Evolutionary conservation across 1,140 invertebrate species (phyloP), one percentile per base, ranked within the genome.

Genomic region (Acarapis woodi): DNA sequence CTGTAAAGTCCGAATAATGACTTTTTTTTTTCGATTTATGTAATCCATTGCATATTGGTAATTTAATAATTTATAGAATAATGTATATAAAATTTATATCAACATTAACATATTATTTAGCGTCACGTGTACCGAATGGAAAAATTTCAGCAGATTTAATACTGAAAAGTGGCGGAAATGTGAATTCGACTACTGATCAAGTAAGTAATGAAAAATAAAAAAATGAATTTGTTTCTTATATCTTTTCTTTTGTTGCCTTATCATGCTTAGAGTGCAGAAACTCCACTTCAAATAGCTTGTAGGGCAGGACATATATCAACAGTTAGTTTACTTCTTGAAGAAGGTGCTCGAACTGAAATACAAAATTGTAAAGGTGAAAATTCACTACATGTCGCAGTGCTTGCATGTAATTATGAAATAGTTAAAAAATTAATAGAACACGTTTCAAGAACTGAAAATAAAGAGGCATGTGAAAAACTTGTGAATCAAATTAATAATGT

Each of bases 131-230:
- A 25, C 69, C 69, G 38, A 82, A 85, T 48, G 85, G 85, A 32
- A 83, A 93, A 50, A 72, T 80, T 54, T 96, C 87, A 59, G 87
- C 82, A 8, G 64, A 93, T 41, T 93, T 97, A 83, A 56, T 97
- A 41, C 56, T 97, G 3, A 97, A 97, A 58, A 88, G 80, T 10
- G 90, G 90, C 16, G 29, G 16, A 2, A 32, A 31, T 14, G 15
- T 31, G n/a, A 23, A 31, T 15, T 3, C 28, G 14, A 14, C 15
- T 0, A 21, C 22, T 14, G 23, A 6, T n/a, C n/a, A n/a, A n/a
- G n/a, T n/a, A n/a, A n/a, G n/a, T n/a, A n/a, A 14, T 28, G 25
- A 28, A 14, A 28, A 8, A 28, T 8, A 28, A 8, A 28, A 28
- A 28, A 8, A 28, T 28, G 25, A 9, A 28, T 28, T 28, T 14